Conservation (phyloP, 2,888 invertebrate species). For the Cremastinae sp. region DNA sequence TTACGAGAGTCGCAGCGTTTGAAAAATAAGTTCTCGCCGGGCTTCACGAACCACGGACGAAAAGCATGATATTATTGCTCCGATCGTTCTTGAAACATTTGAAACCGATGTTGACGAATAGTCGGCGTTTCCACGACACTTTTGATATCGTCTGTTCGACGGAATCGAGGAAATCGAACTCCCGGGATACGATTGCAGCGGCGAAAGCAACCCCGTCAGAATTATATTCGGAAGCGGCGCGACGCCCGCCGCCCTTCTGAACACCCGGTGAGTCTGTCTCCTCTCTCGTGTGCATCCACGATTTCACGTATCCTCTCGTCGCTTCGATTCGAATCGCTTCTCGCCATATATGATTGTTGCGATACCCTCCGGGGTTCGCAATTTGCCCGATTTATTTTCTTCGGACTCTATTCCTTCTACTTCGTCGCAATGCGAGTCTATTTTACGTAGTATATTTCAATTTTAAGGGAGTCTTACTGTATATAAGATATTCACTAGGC, state of each 20-base stretch:
- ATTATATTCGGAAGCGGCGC: slow-evolving; percentile 69
- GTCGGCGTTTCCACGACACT: slow-evolving; percentile 39
- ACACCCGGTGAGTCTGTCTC: slow-evolving; percentile 68
- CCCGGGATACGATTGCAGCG: slow-evolving; percentile 35
- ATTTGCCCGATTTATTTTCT: no score
- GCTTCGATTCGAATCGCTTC: no score
- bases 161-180: slow-evolving; percentile 38
- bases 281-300: not conserved
- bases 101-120: slow-evolving; percentile 45
- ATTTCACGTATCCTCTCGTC: no score
- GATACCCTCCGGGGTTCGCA: no score
- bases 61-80: slow-evolving; percentile 60
- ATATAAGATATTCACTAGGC: no score
- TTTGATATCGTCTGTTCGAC: slow-evolving; percentile 38
- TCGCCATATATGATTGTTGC: not conserved
- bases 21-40: not conserved
- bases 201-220: slow-evolving; percentile 56
- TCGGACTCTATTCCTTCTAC: no score
- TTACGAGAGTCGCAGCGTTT: no score
- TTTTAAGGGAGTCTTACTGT: no score
- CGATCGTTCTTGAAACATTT: slow-evolving; percentile 43
- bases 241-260: slow-evolving; percentile 66
- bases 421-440: no score
- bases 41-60: slow-evolving; percentile 3
- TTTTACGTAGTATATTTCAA: no score